A percentile compares a stretch with the other conserved stretches of the same genome.
Evolutionary conservation across 2,113 vertebrate genomes (phyloP).

Genomic region (zebrafish (Danio rerio)): DNA sequence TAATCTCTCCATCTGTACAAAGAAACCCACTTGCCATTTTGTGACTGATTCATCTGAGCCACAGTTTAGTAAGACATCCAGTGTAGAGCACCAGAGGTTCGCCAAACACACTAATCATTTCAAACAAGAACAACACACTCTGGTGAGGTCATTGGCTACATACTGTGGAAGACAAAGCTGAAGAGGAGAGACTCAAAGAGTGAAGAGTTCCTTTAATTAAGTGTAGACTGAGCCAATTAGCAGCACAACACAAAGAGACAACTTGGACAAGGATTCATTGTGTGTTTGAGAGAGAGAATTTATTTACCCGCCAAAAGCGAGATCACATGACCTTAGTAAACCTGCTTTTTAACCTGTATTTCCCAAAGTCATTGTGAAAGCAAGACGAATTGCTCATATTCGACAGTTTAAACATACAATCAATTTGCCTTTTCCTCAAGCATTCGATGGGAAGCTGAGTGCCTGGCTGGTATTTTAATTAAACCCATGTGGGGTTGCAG

Average conservation of each 20-base stretch:
- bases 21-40: conserved; percentile 15
- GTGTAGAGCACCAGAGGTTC: not conserved
- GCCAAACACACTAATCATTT: not conserved
- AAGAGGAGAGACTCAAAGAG: not conserved
- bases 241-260: conserved; percentile 15
- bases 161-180: not conserved
- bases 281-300: conserved; percentile 28
- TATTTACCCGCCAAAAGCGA: conserved; percentile 46
- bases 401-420: conserved; percentile 63
- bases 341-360: conserved; percentile 18
- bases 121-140: conserved; percentile 1
- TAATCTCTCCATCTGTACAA: conserved; percentile 28
- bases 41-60: not conserved
- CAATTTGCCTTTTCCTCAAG: conserved; percentile 45
- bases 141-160: not conserved
- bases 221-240: conserved; percentile 44
- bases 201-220: conserved; percentile 24
- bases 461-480: conserved; percentile 40
- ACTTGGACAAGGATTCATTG: conserved; percentile 36
- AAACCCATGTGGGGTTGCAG: not conserved
- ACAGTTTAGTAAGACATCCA: not conserved
- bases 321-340: not conserved
- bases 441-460: conserved; percentile 17
- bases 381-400: conserved; percentile 57
- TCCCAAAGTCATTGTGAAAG: conserved; percentile 29